These are phyloP conservation scores for Plebejus melissa DNA, from an alignment of 2,888 invertebrate genomes.

Conservation along the genomic window DNA sequence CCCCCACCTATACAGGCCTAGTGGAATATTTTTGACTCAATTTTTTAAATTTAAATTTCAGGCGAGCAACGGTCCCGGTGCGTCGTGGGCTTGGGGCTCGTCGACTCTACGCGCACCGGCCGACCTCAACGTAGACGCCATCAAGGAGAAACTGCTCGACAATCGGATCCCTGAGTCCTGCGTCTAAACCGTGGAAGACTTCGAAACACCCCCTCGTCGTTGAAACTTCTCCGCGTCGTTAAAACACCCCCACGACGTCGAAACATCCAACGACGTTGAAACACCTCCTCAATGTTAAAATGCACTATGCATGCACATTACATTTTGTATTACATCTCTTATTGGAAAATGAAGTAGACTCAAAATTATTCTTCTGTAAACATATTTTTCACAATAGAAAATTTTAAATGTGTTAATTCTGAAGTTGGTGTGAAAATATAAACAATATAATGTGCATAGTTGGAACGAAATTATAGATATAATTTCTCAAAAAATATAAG, in stretches of 20 bases:
- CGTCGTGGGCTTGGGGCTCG: conserved; percentile 79
- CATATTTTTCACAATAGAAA: neutral
- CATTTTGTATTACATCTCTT: neutral
- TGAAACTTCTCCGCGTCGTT: neutral
- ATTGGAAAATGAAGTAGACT: too few species aligned
- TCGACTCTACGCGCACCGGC: conserved; percentile 64
- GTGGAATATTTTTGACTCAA: neutral
- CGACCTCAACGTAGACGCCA: conserved; percentile 88
- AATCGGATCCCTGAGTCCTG: conserved; percentile 93
- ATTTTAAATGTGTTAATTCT: neutral
- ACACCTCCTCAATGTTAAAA: neutral
- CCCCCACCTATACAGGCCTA: too few species aligned
- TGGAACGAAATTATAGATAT: neutral
- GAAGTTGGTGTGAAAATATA: neutral
- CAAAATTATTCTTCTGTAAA: neutral
- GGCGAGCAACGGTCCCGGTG: conserved; percentile 74
- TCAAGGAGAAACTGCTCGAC: conserved; percentile 92
- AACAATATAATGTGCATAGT: conserved; percentile 5
- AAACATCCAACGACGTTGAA: neutral
- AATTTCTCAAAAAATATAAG: neutral
- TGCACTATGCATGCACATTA: neutral
- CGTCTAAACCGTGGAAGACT: conserved; percentile 74
- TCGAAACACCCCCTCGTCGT: neutral
- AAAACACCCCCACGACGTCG: neutral
- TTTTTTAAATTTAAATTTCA: conserved; percentile 43